phyloP scores from a whole-genome alignment of 2,888 invertebrate species.

The Epiperipatus broadwayi region DNA sequence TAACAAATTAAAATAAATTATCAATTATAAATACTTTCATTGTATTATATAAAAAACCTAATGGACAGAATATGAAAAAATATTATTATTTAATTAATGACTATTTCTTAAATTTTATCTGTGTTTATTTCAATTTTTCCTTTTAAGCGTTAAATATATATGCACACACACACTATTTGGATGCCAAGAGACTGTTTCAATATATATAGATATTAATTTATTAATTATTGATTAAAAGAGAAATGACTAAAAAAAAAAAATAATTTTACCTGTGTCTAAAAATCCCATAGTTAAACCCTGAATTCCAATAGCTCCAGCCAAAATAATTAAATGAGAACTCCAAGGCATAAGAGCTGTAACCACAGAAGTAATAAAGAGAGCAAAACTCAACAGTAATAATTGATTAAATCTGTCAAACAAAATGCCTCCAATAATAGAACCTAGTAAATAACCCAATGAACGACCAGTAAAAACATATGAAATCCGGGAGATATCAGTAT shows the following conservation, averaged over 20 bases:
- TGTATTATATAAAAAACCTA: too few relatives aligned
- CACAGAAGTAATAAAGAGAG: constrained; percentile 26
- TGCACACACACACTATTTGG: too few relatives aligned
- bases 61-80: too few relatives aligned
- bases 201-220: too few relatives aligned
- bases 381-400: constrained; percentile 27
- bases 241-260: not conserved
- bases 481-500: constrained; percentile 24
- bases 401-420: constrained; percentile 25
- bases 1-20: too few relatives aligned
- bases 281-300: constrained; percentile 30
- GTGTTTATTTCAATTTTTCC: too few relatives aligned
- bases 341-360: constrained; percentile 29
- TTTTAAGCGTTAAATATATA: too few relatives aligned
- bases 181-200: too few relatives aligned
- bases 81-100: too few relatives aligned
- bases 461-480: constrained; percentile 28
- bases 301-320: constrained; percentile 25
- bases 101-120: too few relatives aligned
- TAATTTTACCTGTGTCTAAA: constrained; percentile 24
- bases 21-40: too few relatives aligned
- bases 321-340: constrained; percentile 24
- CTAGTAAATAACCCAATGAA: constrained; percentile 29
- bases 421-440: constrained; percentile 25
- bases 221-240: too few relatives aligned